These are phyloP conservation scores for Pandion haliaetus DNA, from an alignment of 2,113 vertebrate genomes.

Conservation along the genomic window DNA sequence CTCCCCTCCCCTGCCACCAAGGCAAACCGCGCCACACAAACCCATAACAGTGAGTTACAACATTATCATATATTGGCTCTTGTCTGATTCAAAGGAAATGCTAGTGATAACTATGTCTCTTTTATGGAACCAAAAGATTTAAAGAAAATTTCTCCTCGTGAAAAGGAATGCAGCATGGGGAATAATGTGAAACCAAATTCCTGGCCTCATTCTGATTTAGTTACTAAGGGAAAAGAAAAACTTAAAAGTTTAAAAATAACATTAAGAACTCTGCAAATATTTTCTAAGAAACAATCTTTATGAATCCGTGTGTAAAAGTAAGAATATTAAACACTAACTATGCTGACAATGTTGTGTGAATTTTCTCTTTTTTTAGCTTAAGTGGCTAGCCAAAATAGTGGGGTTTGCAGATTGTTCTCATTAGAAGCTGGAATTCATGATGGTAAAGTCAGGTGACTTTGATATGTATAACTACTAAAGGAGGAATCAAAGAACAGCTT, in stretches of 20 bases:
- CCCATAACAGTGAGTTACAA: too few species aligned
- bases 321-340: not conserved
- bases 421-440: not conserved
- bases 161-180: not conserved
- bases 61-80: not conserved
- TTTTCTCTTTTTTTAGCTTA: not conserved
- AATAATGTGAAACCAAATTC: not conserved
- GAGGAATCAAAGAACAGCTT: not conserved
- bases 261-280: not conserved
- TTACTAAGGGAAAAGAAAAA: not conserved
- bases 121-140: not conserved
- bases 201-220: not conserved
- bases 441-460: not conserved
- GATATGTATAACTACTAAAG: not conserved
- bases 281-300: not conserved
- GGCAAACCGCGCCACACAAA: too few species aligned
- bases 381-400: not conserved
- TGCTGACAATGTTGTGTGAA: fast-evolving
- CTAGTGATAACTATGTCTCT: not conserved
- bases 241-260: not conserved
- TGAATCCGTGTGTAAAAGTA: not conserved
- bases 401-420: not conserved
- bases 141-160: not conserved
- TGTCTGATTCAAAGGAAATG: not conserved
- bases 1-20: too few species aligned